These are phyloP conservation scores for Urophycis tenuis DNA, from an alignment of 2,797 vertebrate species.

Conservation along the genomic window DNA sequence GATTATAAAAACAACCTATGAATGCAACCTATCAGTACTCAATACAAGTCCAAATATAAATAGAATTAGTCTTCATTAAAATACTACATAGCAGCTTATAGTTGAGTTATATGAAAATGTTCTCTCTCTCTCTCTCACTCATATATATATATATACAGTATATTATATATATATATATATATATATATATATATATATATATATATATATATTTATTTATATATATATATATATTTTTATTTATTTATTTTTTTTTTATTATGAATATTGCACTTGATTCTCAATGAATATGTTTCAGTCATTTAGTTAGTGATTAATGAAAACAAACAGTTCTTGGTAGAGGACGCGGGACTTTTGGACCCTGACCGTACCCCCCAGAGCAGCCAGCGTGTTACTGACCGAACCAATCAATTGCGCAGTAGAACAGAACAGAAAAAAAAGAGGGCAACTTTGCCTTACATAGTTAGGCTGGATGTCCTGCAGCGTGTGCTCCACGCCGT, in stretches of 20 bases:
- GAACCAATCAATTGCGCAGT: not conserved
- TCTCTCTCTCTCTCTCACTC: too few relatives aligned
- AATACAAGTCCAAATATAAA: not conserved
- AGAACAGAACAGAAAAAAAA: not conserved
- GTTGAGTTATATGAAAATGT: not conserved
- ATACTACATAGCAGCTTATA: not conserved
- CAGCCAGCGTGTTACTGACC: not conserved
- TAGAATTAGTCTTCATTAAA: not conserved
- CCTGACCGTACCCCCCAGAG: not conserved
- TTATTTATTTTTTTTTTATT: not conserved
- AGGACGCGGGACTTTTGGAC: not conserved
- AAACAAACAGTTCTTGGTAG: not conserved
- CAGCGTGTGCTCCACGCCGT: constrained; percentile 88
- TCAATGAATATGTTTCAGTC: not conserved
- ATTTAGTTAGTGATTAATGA: not conserved
- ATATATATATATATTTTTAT: too few relatives aligned
- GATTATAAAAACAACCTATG: not conserved
- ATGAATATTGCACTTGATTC: not conserved
- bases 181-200: too few relatives aligned
- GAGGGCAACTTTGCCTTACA: constrained; percentile 62
- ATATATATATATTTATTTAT: too few relatives aligned
- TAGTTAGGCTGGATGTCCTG: constrained; percentile 91
- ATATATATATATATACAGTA: too few relatives aligned
- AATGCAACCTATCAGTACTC: not conserved
- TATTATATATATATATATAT: too few relatives aligned